Conservation (phyloP, 2,888 invertebrate genomes). For the Netelia melanura region DNA sequence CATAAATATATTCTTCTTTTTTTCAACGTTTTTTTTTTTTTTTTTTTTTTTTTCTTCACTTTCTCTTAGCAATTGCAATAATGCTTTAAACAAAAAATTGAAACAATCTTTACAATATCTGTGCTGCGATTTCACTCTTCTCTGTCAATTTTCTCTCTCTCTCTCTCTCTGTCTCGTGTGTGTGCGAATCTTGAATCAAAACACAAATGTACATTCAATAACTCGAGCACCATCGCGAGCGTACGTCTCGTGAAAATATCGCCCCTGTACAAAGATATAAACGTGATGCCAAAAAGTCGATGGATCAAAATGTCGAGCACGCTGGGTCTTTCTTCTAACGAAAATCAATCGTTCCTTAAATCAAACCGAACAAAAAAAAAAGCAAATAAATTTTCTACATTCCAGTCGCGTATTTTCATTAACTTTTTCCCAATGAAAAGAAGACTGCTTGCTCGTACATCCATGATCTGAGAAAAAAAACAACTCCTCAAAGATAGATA, state of each 20-base stretch:
- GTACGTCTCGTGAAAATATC: conserved; percentile 63
- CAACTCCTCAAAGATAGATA: conserved; percentile 13
- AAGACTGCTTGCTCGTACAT: conserved; percentile 56
- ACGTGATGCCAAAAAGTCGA: conserved; percentile 43
- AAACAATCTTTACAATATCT: not conserved
- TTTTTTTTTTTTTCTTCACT: conserved; percentile 66
- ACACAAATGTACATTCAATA: not conserved
- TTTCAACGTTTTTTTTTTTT: conserved; percentile 1
- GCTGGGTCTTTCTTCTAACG: conserved; percentile 9
- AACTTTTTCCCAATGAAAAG: not conserved
- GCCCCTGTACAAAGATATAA: conserved; percentile 53
- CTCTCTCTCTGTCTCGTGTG: not conserved
- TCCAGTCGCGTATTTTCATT: not conserved
- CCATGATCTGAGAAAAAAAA: conserved; percentile 37
- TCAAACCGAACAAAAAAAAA: not conserved
- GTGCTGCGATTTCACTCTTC: conserved; percentile 10
- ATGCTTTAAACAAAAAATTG: conserved; percentile 2
- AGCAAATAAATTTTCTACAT: not conserved
- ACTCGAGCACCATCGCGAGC: conserved; percentile 64
- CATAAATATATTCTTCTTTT: conserved; percentile 4
- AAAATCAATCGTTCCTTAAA: not conserved
- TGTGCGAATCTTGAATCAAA: not conserved
- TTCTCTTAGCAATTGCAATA: conserved; percentile 39
- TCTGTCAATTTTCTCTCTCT: conserved; percentile 1
- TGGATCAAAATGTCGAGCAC: conserved; percentile 53